Evolutionary conservation across 2,888 invertebrate genomes (phyloP), one percentile per base, ranked within the genome.

Genomic region (Xestia sexstrigata): DNA sequence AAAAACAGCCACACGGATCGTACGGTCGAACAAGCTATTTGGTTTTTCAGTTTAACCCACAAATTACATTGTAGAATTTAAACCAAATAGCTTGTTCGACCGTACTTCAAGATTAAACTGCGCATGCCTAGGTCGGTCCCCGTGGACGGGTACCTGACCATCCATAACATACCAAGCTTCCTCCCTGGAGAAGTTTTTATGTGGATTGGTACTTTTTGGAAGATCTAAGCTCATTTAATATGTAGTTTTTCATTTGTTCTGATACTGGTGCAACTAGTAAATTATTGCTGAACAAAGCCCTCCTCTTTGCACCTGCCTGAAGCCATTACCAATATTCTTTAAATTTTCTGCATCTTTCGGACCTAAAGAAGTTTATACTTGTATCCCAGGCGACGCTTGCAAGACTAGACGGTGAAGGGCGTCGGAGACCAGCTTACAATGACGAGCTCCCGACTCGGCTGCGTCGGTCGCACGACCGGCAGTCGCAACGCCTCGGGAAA

Each of bases 391-490:
- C 92, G n/a, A 90, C 92, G 7, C 78, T 90, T 58, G 90, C 91
- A 2, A 95, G 91, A 82, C 52, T 92, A 62, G 93, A 93, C 45
- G 74, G 65, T 4, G 94, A 93, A 20, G 94, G 94, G 55, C 92
- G 92, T 20, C 91, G 93, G 78, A 94, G 89, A 67, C 74, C 90
- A 17, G 80, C 49, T 0, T 93, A 92, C 74, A 89, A 88, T 62
- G 95, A 96, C 74, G 96, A 96, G 70, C 92, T 92, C 0, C 96
- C 96, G 0, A 95, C 95, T 68, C 92, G 96, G 39, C 88, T 96
- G 68, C 94, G 95, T 13, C 92, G 93, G 11, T 87, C 91, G 0
- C 90, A 93, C 73, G 95, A 94, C 45, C 93, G 94, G 26, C 88
- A 79, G 45, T 79, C 78, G 5, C 75, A 62, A 35, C 91, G 92